Conservation (phyloP, 1,140 invertebrate species). For the Gonioctena quinquepunctata region DNA sequence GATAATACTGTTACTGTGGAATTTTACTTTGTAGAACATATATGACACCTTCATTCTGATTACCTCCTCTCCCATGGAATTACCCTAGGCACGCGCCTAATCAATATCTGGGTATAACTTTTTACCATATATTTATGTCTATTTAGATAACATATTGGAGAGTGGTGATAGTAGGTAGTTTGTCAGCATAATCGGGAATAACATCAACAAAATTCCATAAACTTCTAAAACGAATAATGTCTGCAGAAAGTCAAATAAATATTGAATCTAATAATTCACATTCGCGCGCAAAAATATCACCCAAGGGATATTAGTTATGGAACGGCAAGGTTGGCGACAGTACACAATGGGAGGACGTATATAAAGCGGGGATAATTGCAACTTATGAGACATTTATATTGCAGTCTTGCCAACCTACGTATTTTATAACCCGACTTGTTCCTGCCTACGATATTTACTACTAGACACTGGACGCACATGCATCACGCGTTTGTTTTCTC, state of each 20-base stretch:
- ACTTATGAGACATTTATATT: constrained; percentile 51
- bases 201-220: not conserved
- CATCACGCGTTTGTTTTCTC: not conserved
- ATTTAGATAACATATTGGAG: no score
- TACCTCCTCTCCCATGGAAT: no score
- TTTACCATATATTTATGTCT: no score
- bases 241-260: constrained; percentile 5
- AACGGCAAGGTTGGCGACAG: constrained; percentile 40
- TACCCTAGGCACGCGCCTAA: no score
- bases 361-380: constrained; percentile 51
- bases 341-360: constrained; percentile 49
- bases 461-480: constrained; percentile 24
- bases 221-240: not conserved
- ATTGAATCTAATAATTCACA: constrained; percentile 4
- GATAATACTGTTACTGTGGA: no score
- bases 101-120: no score
- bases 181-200: not conserved
- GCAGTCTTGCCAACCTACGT: constrained; percentile 46
- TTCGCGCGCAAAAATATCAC: constrained; percentile 11
- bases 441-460: constrained; percentile 45
- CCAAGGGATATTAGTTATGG: constrained; percentile 12
- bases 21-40: no score
- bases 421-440: constrained; percentile 44
- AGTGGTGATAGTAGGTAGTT: no score
- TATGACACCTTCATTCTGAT: no score